Evolutionary conservation across 2,113 vertebrate species (phyloP).

Genomic region (Ploceus nigricollis): DNA sequence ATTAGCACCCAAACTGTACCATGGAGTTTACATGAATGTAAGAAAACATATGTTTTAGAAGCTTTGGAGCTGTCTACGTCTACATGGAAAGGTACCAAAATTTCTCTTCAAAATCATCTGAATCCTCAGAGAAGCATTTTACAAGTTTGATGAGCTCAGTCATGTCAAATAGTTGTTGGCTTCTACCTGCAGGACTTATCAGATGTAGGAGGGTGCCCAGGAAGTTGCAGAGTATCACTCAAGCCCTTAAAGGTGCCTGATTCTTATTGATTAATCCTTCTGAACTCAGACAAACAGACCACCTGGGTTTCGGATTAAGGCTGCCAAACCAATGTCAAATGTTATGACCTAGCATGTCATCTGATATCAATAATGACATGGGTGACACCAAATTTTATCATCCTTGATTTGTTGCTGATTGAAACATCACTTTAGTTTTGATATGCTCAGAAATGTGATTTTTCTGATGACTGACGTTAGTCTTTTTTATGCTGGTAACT

Average conservation of each 20-base stretch:
- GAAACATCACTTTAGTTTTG: background rate
- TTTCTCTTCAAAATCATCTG: background rate
- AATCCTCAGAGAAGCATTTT: background rate
- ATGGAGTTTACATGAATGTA: background rate
- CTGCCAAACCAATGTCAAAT: background rate
- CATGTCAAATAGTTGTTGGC: background rate
- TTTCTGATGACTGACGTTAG: background rate
- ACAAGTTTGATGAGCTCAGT: background rate
- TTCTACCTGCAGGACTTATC: background rate
- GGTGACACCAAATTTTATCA: background rate
- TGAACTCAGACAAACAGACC: background rate
- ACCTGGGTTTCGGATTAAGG: background rate
- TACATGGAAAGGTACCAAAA: background rate
- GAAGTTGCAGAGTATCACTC: background rate
- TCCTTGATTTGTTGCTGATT: background rate
- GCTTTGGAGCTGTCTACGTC: background rate
- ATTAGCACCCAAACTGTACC: background rate
- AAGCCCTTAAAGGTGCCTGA: background rate
- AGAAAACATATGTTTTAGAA: background rate
- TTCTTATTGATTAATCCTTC: background rate
- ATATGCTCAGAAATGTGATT: background rate
- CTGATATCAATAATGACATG: background rate
- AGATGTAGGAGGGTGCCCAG: background rate
- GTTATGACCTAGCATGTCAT: background rate
- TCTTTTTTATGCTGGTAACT: background rate